Evolutionary conservation across 2,113 vertebrate species (phyloP).

Genomic region (Donacobius atricapilla): DNA sequence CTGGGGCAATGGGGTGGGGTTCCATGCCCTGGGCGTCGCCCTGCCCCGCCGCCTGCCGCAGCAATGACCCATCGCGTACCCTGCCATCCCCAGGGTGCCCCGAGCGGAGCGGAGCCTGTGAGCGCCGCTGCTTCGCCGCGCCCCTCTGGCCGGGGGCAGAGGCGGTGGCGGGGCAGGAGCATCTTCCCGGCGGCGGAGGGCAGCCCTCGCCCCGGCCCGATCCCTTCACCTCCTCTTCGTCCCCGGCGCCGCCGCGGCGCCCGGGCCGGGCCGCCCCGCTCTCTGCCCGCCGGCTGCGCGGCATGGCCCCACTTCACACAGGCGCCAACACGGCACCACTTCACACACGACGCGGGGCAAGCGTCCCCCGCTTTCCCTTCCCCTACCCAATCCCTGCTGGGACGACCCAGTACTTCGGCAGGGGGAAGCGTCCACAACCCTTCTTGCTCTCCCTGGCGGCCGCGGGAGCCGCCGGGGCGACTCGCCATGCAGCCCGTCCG

Average conservation of each 20-base stretch:
- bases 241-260: too few species aligned
- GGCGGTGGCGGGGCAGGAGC: too few species aligned
- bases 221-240: rapidly evolving
- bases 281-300: not conserved
- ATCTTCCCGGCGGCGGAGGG: not conserved
- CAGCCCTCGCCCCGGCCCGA: not conserved
- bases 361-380: too few species aligned
- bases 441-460: not conserved
- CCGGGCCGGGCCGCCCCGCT: not conserved
- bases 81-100: rapidly evolving
- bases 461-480: not conserved
- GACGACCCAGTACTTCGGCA: not conserved
- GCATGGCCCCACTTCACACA: not conserved
- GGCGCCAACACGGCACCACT: not conserved
- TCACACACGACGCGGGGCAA: not conserved
- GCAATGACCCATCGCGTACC: rapidly evolving
- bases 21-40: not conserved
- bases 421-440: rapidly evolving
- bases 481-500: not conserved
- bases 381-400: too few species aligned
- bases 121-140: not conserved
- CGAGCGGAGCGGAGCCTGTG: rapidly evolving
- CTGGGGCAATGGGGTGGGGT: not conserved
- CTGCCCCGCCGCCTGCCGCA: not conserved
- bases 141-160: too few species aligned